A percentile compares a stretch with the other conserved stretches of the same genome.
Evolutionary conservation across 1,140 invertebrate genomes (phyloP).

Genomic region (Piezodorus guildinii): DNA sequence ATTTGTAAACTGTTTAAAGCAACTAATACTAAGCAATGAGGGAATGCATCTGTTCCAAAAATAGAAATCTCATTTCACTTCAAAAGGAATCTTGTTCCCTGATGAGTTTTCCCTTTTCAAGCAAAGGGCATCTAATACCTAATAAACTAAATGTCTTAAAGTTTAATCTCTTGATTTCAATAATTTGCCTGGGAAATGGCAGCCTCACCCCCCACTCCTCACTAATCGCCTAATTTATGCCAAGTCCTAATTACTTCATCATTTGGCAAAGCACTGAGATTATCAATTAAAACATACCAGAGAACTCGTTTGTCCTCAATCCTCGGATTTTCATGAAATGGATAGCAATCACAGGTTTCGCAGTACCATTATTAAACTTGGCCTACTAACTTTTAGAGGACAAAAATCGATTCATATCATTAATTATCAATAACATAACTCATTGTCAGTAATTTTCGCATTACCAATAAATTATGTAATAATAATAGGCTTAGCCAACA

Average conservation of each 20-base stretch:
- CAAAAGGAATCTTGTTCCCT: neutral
- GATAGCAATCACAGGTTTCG: too few species aligned
- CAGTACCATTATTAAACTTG: too few species aligned
- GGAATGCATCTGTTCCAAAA: too few species aligned
- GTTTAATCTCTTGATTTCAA: slow-evolving; percentile 5
- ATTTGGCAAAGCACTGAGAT: slow-evolving; percentile 7
- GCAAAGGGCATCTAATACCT: slow-evolving; percentile 3
- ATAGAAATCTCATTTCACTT: too few species aligned
- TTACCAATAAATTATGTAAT: too few species aligned
- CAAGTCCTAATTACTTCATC: slow-evolving; percentile 4
- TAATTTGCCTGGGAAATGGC: neutral
- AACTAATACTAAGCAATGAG: too few species aligned
- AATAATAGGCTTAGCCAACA: too few species aligned
- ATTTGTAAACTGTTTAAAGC: too few species aligned
- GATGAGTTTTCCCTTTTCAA: neutral
- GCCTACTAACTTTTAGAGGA: too few species aligned
- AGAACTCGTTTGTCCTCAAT: neutral
- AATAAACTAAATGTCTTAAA: slow-evolving; percentile 6
- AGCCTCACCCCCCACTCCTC: neutral
- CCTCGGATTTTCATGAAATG: neutral
- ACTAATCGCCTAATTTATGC: slow-evolving; percentile 3
- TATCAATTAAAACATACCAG: slow-evolving; percentile 6
- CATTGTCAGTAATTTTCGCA: too few species aligned
- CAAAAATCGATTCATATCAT: too few species aligned
- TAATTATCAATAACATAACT: too few species aligned